Base-by-base conservation (phyloP, 2,888 invertebrate species). In the Aphodius granarius region DNA sequence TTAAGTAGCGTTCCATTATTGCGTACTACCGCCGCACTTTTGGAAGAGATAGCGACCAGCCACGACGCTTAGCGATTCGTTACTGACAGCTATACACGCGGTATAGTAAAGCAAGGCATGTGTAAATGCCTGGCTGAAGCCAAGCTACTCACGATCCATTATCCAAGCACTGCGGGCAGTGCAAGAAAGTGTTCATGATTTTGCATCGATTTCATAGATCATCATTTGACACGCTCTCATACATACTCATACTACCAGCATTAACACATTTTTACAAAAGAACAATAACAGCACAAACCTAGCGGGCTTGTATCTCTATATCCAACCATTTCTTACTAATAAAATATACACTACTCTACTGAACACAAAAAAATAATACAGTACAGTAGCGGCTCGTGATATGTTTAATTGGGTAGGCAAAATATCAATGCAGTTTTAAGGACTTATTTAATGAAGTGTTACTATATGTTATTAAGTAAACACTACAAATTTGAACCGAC, bases 151-250 rank as follows among this genome's bases (percentile, higher is more conserved):
- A 72, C 63, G 22, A 68, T 68, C 68, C 19, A 68, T 68, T 68
- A 43, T 72, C 43, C 71, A n/a, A n/a, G 70, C 73, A 77, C 78
- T 77, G 78, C 77, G 78, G 75, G 71, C 74, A 78, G 73, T 75
- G 20, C 70, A 79, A 77, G 79, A 79, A 78, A 78, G 79, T 78
- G 74, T 73, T 75, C 77, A 66, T 75, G 73, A 73, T 75, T 73
- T 63, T 75, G 73, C 74, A 76, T 77, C 72, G 73, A 75, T 73
- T 76, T 72, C 71, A 66, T 43, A 72, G 77, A 78, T 78, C 76
- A 76, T 76, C 71, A 75, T 75, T 68, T 72, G 73, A 71, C 71
- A 71, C 75, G 76, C 73, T 76, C 76, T 68, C 63, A 63, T 72
- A 20, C 20, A 16, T 64, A n/a, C n/a, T n/a, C n/a, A n/a, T 43